A percentile compares a stretch with the other conserved stretches of the same genome.
phyloP scores from a whole-genome alignment of 2,888 invertebrate species.

The Ceriagrion tenellum region DNA sequence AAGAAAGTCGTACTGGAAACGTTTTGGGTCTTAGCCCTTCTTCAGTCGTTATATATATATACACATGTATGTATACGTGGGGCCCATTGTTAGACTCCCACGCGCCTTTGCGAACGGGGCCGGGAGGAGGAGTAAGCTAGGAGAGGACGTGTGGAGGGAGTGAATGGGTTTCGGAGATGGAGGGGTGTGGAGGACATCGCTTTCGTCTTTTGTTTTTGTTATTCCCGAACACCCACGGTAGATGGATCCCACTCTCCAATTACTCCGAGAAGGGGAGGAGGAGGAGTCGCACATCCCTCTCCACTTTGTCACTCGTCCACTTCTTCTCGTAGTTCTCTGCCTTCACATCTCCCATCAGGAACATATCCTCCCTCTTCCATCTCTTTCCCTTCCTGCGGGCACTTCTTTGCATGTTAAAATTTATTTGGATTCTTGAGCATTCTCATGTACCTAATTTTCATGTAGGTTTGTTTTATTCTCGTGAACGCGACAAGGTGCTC shows the following conservation, averaged over 20 bases:
- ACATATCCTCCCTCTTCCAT: background rate
- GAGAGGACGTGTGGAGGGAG: background rate
- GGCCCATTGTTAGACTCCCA: conserved; percentile 61
- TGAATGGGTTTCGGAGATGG: too few relatives aligned
- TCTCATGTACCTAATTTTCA: too few relatives aligned
- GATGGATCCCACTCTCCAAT: conserved; percentile 59
- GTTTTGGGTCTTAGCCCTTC: too few relatives aligned
- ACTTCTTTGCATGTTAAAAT: too few relatives aligned
- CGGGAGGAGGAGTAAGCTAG: background rate
- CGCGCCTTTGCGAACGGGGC: background rate
- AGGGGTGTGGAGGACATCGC: background rate
- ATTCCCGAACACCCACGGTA: conserved; percentile 39
- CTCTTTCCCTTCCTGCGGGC: background rate
- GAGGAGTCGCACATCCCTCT: conserved; percentile 25
- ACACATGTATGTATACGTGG: background rate
- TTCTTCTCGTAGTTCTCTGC: background rate
- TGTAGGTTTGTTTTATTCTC: too few relatives aligned
- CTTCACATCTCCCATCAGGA: background rate
- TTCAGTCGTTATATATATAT: too few relatives aligned
- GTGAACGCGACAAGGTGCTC: too few relatives aligned
- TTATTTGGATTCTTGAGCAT: too few relatives aligned
- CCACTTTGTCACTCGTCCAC: background rate
- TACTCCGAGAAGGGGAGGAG: conserved; percentile 23
- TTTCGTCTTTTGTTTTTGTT: conserved; percentile 40
- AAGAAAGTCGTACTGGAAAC: too few relatives aligned